Conservation (phyloP, 2,888 invertebrate genomes). For the Eristalis intricaria region DNA sequence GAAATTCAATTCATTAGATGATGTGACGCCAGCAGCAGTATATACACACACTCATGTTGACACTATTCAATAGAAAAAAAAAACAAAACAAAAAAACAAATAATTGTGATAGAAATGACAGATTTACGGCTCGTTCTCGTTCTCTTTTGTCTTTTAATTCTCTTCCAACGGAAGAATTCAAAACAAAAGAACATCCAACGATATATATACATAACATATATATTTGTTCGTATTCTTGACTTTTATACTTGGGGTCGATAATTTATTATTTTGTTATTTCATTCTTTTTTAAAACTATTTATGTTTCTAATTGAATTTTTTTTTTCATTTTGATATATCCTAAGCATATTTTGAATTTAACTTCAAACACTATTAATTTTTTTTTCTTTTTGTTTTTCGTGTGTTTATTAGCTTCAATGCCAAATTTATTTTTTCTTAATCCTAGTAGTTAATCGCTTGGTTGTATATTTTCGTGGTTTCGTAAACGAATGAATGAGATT, state of each 20-base stretch:
- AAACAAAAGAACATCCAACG: slow-evolving; percentile 16
- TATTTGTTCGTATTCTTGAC: not conserved
- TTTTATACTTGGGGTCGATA: slow-evolving; percentile 62
- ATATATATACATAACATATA: not conserved
- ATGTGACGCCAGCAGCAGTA: slow-evolving; percentile 39
- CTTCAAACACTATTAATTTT: not conserved
- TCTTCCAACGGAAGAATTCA: slow-evolving; percentile 34
- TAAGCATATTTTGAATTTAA: slow-evolving; percentile 11
- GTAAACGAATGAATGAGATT: not conserved
- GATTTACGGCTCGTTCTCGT: slow-evolving; percentile 32
- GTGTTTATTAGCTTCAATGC: not conserved
- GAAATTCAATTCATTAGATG: slow-evolving; percentile 24
- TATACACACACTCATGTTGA: slow-evolving; percentile 29
- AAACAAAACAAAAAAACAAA: not conserved
- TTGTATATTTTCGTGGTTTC: slow-evolving; percentile 16
- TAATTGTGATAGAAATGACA: slow-evolving; percentile 65
- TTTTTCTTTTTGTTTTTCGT: slow-evolving; percentile 29
- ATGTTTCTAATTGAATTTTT: slow-evolving; percentile 22
- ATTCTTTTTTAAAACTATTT: slow-evolving; percentile 13
- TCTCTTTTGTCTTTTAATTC: slow-evolving; percentile 45
- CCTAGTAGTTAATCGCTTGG: slow-evolving; percentile 12
- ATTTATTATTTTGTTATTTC: slow-evolving; percentile 31
- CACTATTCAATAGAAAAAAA: slow-evolving; percentile 54
- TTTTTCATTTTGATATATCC: slow-evolving; percentile 17
- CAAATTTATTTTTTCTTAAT: slow-evolving; percentile 22